Base-by-base conservation (phyloP, 2,113 vertebrate genomes). In the Nothocercus julius region DNA sequence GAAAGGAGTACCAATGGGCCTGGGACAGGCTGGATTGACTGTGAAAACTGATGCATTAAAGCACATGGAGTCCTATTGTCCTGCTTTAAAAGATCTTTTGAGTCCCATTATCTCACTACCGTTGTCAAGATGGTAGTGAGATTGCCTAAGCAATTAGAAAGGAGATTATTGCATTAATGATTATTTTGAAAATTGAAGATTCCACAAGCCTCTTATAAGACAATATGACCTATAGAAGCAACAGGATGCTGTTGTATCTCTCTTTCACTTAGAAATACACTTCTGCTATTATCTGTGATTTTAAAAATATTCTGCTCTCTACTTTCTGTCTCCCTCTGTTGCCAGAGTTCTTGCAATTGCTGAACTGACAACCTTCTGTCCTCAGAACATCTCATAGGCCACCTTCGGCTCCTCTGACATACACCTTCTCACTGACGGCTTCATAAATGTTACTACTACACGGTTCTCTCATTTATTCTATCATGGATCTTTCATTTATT, bases 391-490 rank as follows among this genome's bases (percentile, higher is more conserved):
- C 51, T 17, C 64, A 54, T 22, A 30, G 34, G 18, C 3, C 19
- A 28, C 25, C 15, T 53, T 63, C 47, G 36, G 28, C 27, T 25
- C 1, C 27, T 25, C 54, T 69, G 44, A 19, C 36, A 54, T 11
- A 7, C 38, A 47, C 12, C n/a, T 64, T 32, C 36, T 13, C 44
- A 8, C 0, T 0, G 3, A 25, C 36, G 30, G 56, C 20, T 2
- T 73, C 8, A 7, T 20, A 8, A 8, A 20, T 27, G 3, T n/a
- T 36, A 51, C 9, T 73, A 20, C 38, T 44, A 42, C 27, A 13
- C 4, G 21, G 11, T 22, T 22, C 49, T 49, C 21, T 47, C 45
- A 47, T 47, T 47, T 47, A 47, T 47, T 47, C 13, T 36, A 36
- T 36, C 36, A 36, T 8, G 36, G 36, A 36, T 36, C 36, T 36